These are phyloP conservation scores for Metridium senile DNA, from an alignment of 92 coral and sea anemone species.

Conservation along the genomic window DNA sequence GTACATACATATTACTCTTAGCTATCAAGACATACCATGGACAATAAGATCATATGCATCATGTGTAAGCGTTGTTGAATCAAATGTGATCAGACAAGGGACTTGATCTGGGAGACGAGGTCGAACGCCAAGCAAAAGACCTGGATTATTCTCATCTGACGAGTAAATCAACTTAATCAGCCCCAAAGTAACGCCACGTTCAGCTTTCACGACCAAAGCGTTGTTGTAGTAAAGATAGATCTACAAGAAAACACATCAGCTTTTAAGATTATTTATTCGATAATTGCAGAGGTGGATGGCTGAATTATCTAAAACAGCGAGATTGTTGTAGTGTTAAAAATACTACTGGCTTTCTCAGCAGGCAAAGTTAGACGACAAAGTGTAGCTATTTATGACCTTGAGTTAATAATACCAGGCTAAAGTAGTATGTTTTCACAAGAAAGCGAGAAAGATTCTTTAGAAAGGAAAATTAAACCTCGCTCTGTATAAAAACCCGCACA, in stretches of 20 bases:
- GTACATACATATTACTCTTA: neutral
- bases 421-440: too few relatives aligned
- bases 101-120: constrained; percentile 38
- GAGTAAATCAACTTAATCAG: constrained; percentile 70
- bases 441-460: neutral
- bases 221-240: constrained; percentile 27
- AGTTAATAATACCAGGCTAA: too few relatives aligned
- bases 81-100: constrained; percentile 73
- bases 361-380: too few relatives aligned
- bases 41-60: constrained; percentile 71
- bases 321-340: too few relatives aligned
- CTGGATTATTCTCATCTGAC: constrained; percentile 54
- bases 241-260: constrained; percentile 2
- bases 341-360: too few relatives aligned
- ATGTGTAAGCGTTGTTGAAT: constrained; percentile 53
- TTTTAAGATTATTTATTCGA: neutral
- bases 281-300: neutral
- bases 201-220: constrained; percentile 54
- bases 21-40: constrained; percentile 40
- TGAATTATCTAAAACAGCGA: too few relatives aligned
- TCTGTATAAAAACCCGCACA: too few relatives aligned
- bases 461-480: too few relatives aligned
- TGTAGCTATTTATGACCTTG: too few relatives aligned
- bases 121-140: constrained; percentile 65
- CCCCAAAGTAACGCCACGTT: constrained; percentile 73